A percentile compares a stretch with the other conserved stretches of the same genome.
phyloP scores from a whole-genome alignment of 2,797 vertebrate species.

The Alauda arvensis region DNA sequence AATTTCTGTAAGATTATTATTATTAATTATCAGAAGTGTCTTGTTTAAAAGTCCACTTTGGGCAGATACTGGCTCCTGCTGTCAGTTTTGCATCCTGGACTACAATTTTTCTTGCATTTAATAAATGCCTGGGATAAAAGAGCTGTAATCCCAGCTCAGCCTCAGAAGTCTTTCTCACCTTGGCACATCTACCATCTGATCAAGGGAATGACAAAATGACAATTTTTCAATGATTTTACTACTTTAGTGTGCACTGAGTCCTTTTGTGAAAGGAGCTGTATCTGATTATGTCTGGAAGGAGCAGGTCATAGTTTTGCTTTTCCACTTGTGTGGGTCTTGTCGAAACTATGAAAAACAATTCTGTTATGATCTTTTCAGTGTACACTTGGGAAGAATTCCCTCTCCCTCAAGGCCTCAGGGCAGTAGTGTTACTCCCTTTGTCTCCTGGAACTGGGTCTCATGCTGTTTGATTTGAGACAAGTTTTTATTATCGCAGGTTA shows the following conservation, averaged over 20 bases:
- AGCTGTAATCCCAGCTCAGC: background rate
- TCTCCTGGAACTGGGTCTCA: fast-evolving
- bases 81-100: background rate
- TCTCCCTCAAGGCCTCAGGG: background rate
- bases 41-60: background rate
- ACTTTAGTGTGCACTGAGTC: background rate
- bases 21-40: background rate
- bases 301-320: background rate
- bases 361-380: background rate
- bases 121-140: background rate
- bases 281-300: background rate
- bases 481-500: background rate
- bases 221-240: background rate
- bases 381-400: background rate
- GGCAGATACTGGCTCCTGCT: background rate
- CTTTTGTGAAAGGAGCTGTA: background rate
- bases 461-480: background rate
- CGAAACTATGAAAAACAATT: background rate
- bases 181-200: background rate
- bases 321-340: background rate
- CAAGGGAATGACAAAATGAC: background rate
- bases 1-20: background rate
- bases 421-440: background rate
- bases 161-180: background rate
- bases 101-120: background rate